Evolutionary conservation across 1,140 invertebrate species (phyloP).

Genomic region (Drosophila ambigua): DNA sequence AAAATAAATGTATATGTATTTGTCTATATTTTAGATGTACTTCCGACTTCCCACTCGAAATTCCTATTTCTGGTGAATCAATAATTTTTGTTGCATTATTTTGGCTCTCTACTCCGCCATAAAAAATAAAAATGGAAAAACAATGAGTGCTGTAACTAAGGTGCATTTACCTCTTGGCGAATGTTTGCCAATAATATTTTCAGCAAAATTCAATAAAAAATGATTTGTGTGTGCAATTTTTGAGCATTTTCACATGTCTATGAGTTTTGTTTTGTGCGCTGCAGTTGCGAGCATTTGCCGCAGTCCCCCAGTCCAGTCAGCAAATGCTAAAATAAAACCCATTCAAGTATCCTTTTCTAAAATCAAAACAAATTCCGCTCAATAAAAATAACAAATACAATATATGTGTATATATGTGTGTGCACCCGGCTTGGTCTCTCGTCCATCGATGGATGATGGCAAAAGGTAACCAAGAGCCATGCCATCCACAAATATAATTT

Average conservation of each 20-base stretch:
- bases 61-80: neutral
- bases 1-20: too few relatives aligned
- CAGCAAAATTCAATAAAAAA: constrained; percentile 82
- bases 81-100: neutral
- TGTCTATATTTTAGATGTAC: too few relatives aligned
- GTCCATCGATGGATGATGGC: constrained; percentile 30
- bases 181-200: constrained; percentile 77
- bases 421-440: constrained; percentile 8
- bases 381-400: constrained; percentile 30
- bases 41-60: constrained; percentile 28
- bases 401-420: neutral
- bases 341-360: constrained; percentile 57
- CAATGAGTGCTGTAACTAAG: constrained; percentile 33
- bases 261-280: constrained; percentile 50
- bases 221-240: constrained; percentile 74
- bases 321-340: constrained; percentile 73
- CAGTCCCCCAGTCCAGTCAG: constrained; percentile 51
- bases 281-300: constrained; percentile 60
- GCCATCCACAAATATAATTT: constrained; percentile 71
- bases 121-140: constrained; percentile 21
- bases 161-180: constrained; percentile 67
- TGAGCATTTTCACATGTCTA: constrained; percentile 45
- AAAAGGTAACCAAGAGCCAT: constrained; percentile 54
- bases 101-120: neutral
- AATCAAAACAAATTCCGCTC: constrained; percentile 67